Evolutionary conservation across 1,140 invertebrate genomes (phyloP), one percentile per base, ranked within the genome.

Genomic region (Drosophila melanica): DNA sequence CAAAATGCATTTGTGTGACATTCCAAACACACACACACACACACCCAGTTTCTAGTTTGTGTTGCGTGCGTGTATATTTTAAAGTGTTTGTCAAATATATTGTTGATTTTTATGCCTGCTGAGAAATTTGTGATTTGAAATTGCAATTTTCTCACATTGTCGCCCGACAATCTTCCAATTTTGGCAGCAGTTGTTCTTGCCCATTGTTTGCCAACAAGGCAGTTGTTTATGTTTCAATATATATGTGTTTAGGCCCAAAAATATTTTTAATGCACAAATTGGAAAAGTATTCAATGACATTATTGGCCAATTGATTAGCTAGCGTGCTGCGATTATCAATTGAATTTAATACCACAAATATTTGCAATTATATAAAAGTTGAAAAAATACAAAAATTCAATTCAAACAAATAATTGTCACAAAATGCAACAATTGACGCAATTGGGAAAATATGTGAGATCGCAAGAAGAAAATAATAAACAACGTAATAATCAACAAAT

Each of bases 71-170:
- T 42, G 20, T 9, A 14, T 58, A 45, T 45, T 60, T 30, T 23
- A 10, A 63, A 54, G 42, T 63, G 18, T 44, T 18, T 60, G 45
- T 33, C 39, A 44, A 35, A 51, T 42, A 44, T 42, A 11, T n/a
- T 69, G 23, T 64, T 70, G 59, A 70, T 64, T 64, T 64, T 70
- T 50, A 57, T 70, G 54, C 50, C 67, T 50, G 16, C 16, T 27
- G 48, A 35, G 39, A 58, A 8, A 69, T 44, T 54, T 53, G 54
- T 54, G 39, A 33, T 57, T 35, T 20, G 47, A 60, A 62, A 68
- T 35, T 47, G 42, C 58, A 45, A 35, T 68, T 68, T 67, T 39
- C 47, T 59, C 63, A 23, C 39, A 72, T 67, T 72, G 63, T 72
- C 54, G 30, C 37, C 44, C 18, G 11, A 33, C 14, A 44, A 45